Evolutionary conservation across 2,113 vertebrate genomes (phyloP).

Genomic region (Pelodiscus sinensis): DNA sequence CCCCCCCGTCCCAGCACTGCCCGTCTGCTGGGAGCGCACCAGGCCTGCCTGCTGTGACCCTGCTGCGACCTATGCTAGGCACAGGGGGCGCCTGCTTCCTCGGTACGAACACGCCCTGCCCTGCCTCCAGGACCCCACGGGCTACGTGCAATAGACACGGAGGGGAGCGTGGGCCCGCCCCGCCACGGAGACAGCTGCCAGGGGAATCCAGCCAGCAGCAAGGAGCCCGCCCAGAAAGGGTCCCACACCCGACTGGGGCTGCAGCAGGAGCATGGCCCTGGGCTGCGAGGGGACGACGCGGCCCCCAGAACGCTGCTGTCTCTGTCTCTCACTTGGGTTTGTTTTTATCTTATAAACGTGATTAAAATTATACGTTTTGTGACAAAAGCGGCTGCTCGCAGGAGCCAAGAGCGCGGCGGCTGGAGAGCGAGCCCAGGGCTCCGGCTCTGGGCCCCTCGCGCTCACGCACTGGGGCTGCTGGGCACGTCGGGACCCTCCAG

Average conservation of each 20-base stretch:
- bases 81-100: too few relatives aligned
- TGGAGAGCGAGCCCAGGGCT: background rate
- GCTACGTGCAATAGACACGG: background rate
- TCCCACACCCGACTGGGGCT: background rate
- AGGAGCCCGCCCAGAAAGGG: too few relatives aligned
- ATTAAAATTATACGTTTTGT: background rate
- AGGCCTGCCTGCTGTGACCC: background rate
- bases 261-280: background rate
- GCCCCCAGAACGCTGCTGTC: background rate
- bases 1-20: too few relatives aligned
- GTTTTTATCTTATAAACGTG: background rate
- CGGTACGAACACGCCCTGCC: background rate
- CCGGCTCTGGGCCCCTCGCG: too few relatives aligned
- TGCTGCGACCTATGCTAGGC: background rate
- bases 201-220: too few relatives aligned
- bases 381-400: background rate
- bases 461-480: background rate
- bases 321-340: background rate
- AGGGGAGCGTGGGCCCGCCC: too few relatives aligned
- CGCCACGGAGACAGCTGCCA: too few relatives aligned
- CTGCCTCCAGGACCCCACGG: background rate
- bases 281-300: background rate
- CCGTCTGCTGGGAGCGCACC: too few relatives aligned
- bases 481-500: rapidly evolving
- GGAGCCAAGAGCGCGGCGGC: background rate